Evolutionary conservation across 37 sponge, comb jelly and placozoan species (phyloP).

Genomic region (Trichoplax adhaerens): DNA sequence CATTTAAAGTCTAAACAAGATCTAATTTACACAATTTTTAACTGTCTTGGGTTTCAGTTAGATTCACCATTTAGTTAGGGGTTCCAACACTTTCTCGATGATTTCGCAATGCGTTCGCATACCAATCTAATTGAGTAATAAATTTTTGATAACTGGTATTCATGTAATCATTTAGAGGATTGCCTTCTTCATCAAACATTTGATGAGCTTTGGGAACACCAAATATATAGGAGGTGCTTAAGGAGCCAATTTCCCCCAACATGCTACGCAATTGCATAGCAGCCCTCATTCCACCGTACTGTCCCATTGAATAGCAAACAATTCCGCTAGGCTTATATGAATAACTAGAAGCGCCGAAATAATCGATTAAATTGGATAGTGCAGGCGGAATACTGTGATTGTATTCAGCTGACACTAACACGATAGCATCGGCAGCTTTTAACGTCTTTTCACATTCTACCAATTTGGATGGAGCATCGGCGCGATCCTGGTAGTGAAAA

Average conservation of each 20-base stretch:
- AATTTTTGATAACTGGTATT: slow-evolving; percentile 35
- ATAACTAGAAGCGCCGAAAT: slow-evolving; percentile 58
- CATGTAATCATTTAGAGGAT: slow-evolving; percentile 20
- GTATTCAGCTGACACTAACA: slow-evolving; percentile 72
- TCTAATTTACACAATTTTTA: too few relatives aligned
- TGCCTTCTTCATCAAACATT: slow-evolving; percentile 41
- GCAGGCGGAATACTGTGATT: slow-evolving; percentile 80
- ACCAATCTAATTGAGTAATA: slow-evolving; percentile 60
- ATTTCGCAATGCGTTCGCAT: slow-evolving; percentile 45
- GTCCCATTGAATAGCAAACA: slow-evolving; percentile 56
- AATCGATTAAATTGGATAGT: slow-evolving; percentile 77
- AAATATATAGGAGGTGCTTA: slow-evolving; percentile 26
- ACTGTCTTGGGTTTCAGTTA: too few relatives aligned
- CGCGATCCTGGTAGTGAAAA: slow-evolving; percentile 25
- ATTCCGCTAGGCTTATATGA: slow-evolving; percentile 51
- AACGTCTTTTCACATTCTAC: slow-evolving; percentile 42
- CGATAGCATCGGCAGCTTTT: slow-evolving; percentile 45
- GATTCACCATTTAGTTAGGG: slow-evolving; percentile 4
- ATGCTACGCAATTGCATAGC: slow-evolving; percentile 41
- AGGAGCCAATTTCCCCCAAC: slow-evolving; percentile 52
- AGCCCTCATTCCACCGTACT: slow-evolving; percentile 62
- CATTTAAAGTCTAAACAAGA: too few relatives aligned
- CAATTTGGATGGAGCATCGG: slow-evolving; percentile 35
- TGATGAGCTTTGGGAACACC: slow-evolving; percentile 45
- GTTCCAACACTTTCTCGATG: slow-evolving; percentile 32